Percentiles rank a stretch among this genome's conserved stretches.
Conservation (phyloP, 2,888 invertebrate genomes). For the Argyra leucocephala region DNA sequence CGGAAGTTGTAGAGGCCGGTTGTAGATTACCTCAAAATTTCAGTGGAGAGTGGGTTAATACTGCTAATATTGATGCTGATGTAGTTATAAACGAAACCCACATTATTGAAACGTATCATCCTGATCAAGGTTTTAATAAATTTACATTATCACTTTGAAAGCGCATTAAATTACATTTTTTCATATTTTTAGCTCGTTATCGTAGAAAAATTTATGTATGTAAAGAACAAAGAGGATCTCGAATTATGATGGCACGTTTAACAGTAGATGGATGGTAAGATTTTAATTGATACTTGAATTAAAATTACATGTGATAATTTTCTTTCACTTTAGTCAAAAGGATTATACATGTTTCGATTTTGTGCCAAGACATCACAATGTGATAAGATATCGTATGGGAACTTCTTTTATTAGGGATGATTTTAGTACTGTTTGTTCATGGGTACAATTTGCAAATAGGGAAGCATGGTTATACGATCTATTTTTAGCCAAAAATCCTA, state of each 20-base stretch:
- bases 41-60: conserved; percentile 92
- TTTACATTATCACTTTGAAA: background rate
- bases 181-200: conserved; percentile 61
- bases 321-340: conserved; percentile 63
- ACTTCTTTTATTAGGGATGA: conserved; percentile 80
- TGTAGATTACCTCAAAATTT: conserved; percentile 90
- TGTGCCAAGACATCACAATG: conserved; percentile 88
- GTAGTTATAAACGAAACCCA: conserved; percentile 91
- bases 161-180: too few relatives aligned
- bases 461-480: conserved; percentile 81
- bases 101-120: conserved; percentile 89
- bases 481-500: conserved; percentile 73
- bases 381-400: conserved; percentile 83
- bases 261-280: conserved; percentile 72
- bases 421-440: conserved; percentile 87
- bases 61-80: conserved; percentile 92
- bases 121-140: conserved; percentile 54
- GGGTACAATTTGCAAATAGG: conserved; percentile 82
- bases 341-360: conserved; percentile 97
- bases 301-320: conserved; percentile 19
- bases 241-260: conserved; percentile 91
- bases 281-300: conserved; percentile 19
- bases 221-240: conserved; percentile 78
- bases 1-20: conserved; percentile 81
- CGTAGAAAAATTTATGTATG: conserved; percentile 88